A percentile compares a stretch with the other conserved stretches of the same genome.
Evolutionary conservation across 2,888 invertebrate genomes (phyloP).

Genomic region (Heteromyza rotundicornis): DNA sequence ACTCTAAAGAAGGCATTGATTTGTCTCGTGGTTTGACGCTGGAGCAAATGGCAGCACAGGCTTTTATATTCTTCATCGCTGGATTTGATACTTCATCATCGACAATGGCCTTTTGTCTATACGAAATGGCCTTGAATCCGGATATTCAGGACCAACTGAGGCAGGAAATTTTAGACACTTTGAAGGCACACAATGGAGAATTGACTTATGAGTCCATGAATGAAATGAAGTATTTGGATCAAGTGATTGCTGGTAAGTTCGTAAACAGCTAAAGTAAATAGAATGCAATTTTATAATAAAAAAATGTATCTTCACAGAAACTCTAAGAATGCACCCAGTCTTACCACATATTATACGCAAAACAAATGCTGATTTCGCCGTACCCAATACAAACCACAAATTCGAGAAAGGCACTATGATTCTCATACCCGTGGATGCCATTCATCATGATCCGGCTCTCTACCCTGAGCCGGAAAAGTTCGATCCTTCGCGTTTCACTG

Average conservation of each 20-base stretch:
- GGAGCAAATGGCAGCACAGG: constrained; percentile 65
- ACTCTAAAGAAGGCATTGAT: constrained; percentile 33
- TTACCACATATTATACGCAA: constrained; percentile 64
- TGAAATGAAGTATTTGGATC: constrained; percentile 64
- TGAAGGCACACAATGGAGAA: constrained; percentile 52
- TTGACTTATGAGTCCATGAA: constrained; percentile 63
- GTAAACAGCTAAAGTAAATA: too few relatives aligned
- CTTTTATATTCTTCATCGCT: constrained; percentile 65
- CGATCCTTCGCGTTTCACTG: constrained; percentile 68
- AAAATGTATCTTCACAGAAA: constrained; percentile 61
- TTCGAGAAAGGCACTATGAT: constrained; percentile 59
- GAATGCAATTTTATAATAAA: too few relatives aligned
- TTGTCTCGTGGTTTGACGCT: constrained; percentile 46
- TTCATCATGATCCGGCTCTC: constrained; percentile 65
- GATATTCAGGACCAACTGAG: constrained; percentile 62
- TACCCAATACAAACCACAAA: constrained; percentile 61
- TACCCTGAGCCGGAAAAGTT: constrained; percentile 67
- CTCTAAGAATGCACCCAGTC: constrained; percentile 66
- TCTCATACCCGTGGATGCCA: constrained; percentile 56
- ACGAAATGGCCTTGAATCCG: constrained; percentile 64
- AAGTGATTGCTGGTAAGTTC: constrained; percentile 45
- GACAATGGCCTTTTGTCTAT: constrained; percentile 64
- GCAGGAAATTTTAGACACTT: constrained; percentile 59
- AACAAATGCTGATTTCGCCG: constrained; percentile 63
- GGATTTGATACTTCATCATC: constrained; percentile 66